Base-by-base conservation (phyloP, 2,888 invertebrate species). In the Labia minor region DNA sequence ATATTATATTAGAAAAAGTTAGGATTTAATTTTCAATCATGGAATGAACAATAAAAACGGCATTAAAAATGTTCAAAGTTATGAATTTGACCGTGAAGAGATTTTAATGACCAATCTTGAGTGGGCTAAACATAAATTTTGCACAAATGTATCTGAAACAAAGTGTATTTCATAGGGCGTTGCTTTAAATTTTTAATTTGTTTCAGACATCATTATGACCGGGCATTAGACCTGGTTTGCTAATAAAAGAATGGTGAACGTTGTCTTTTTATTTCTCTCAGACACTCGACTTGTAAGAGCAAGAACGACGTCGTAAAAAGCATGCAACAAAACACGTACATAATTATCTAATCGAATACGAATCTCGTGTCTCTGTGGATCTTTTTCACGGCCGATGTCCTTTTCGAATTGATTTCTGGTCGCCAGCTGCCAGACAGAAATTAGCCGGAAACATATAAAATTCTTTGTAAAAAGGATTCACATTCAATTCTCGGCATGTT, bases 201-300 rank as follows among this genome's bases (percentile, higher is more conserved):
- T 49, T 49, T 49, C 49, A 49, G 49, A 49, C 49, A 49, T 49
- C 49, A 49, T 49, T 49, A 49, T 49, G 49, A 14, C n/a, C 49
- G 14, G 49, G 14, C 49, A 49, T 49, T 49, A 49, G 49, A 49
- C 49, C 49, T 8, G 49, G 49, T n/a, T 14, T 49, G 49, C 49
- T 49, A 49, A 49, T 49, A 49, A 49, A 49, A 49, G n/a, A 49
- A 49, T n/a, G 49, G 49, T 14, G 2, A 49, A 49, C 3, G 49
- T 14, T 49, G 14, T 4, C 49, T 49, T 49, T 49, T 49, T 49
- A 49, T 49, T 49, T 49, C 14, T n/a, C 16, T 49, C 16, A n/a
- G 3, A 49, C 16, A 49, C 16, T 49, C 49, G n/a, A n/a, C 16
- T 3, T 4, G n/a, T 14, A 49, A 49, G n/a, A n/a, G 49, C n/a